A percentile compares a stretch with the other conserved stretches of the same genome.
These are phyloP conservation scores for Drosophila kohkoa DNA, from an alignment of 1,140 invertebrate species.

Conservation along the genomic window DNA sequence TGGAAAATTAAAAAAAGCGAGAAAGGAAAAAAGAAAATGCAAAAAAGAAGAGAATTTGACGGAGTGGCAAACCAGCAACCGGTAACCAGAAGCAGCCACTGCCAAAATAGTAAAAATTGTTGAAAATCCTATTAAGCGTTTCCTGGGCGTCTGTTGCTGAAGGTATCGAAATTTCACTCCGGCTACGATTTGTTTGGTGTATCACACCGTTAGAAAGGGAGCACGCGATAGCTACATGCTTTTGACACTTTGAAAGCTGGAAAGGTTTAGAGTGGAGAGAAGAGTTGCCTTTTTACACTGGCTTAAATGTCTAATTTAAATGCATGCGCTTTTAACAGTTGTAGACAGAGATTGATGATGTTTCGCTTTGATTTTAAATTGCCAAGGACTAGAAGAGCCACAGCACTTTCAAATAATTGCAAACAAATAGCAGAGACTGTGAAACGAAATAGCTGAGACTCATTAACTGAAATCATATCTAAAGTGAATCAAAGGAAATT, in stretches of 20 bases:
- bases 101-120: constrained; percentile 80
- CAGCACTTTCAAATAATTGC: constrained; percentile 60
- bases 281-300: constrained; percentile 30
- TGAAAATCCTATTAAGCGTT: constrained; percentile 80
- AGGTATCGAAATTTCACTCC: constrained; percentile 46
- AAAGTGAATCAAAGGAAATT: constrained; percentile 1
- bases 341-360: constrained; percentile 84
- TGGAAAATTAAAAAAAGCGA: constrained; percentile 67
- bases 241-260: constrained; percentile 58
- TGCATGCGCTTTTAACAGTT: constrained; percentile 83
- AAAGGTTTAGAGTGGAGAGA: background rate
- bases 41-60: constrained; percentile 35
- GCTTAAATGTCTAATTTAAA: constrained; percentile 85
- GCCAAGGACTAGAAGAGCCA: background rate
- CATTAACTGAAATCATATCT: constrained; percentile 54
- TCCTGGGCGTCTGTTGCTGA: constrained; percentile 64
- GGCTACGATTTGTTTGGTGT: background rate
- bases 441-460: constrained; percentile 42
- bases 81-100: constrained; percentile 61
- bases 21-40: constrained; percentile 27
- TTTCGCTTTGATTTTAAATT: constrained; percentile 50
- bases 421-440: constrained; percentile 51
- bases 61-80: constrained; percentile 55
- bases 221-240: constrained; percentile 27
- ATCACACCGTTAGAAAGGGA: constrained; percentile 30